These are phyloP conservation scores for Oreochromis spilurus DNA, from an alignment of 2,113 vertebrate genomes.

Conservation along the genomic window DNA sequence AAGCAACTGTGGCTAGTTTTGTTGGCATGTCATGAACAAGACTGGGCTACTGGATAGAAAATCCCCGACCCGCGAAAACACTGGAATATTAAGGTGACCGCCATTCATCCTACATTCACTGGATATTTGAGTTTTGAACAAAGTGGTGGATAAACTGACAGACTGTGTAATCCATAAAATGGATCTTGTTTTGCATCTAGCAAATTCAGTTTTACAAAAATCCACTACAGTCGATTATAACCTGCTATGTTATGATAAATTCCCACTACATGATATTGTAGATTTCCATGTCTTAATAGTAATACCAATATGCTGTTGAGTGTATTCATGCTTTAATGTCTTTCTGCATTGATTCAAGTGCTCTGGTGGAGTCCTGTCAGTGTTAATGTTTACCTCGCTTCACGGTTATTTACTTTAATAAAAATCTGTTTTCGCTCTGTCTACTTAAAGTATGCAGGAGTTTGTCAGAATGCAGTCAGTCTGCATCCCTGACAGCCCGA, in stretches of 20 bases:
- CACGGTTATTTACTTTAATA: neutral
- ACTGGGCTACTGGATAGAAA: neutral
- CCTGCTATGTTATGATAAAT: neutral
- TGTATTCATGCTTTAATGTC: neutral
- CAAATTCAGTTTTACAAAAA: neutral
- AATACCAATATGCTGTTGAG: neutral
- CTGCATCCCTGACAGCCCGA: neutral
- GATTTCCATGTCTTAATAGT: neutral
- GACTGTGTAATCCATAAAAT: neutral
- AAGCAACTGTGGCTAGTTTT: neutral
- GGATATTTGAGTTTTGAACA: neutral
- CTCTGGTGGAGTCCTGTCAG: neutral
- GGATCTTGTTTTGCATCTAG: neutral
- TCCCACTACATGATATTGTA: neutral
- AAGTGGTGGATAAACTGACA: neutral
- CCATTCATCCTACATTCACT: neutral
- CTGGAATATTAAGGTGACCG: neutral
- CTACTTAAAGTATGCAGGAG: neutral
- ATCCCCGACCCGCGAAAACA: rapidly evolving
- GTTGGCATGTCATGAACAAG: neutral
- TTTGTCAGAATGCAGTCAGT: neutral
- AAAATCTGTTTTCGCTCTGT: neutral
- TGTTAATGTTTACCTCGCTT: neutral
- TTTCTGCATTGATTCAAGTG: neutral
- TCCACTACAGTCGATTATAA: neutral